These are phyloP conservation scores for Nasonia vitripennis DNA, from an alignment of 1,140 invertebrate genomes.

Conservation along the genomic window DNA sequence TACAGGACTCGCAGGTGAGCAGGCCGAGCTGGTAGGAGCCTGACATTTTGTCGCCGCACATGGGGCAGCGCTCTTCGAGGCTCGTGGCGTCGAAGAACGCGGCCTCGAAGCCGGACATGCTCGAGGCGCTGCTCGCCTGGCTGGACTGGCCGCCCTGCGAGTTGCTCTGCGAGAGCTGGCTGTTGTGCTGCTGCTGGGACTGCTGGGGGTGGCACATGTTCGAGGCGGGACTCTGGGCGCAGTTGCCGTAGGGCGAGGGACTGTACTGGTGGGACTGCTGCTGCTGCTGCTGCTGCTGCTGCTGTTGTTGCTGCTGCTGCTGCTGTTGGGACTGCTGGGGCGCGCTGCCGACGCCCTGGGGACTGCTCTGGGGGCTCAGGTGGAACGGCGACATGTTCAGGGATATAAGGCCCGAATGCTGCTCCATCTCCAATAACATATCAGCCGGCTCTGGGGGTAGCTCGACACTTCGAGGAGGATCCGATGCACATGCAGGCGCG, in stretches of 20 bases:
- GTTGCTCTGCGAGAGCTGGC: neutral
- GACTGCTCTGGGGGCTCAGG: conserved; percentile 81
- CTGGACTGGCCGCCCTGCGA: conserved; percentile 54
- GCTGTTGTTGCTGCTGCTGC: neutral
- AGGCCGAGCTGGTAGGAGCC: conserved; percentile 98
- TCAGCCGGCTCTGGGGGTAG: conserved; percentile 68
- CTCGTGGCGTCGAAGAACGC: conserved; percentile 87
- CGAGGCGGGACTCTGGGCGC: conserved; percentile 71
- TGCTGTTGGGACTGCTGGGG: conserved; percentile 58
- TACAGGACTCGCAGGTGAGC: conserved; percentile 99
- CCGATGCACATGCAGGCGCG: neutral
- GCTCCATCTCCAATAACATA: conserved; percentile 90
- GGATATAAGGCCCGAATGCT: conserved; percentile 88
- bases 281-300: conserved; percentile 62
- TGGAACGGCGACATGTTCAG: conserved; percentile 90
- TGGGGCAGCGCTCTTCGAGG: conserved; percentile 97
- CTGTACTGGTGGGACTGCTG: conserved; percentile 63
- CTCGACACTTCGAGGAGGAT: neutral
- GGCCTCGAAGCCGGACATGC: conserved; percentile 70
- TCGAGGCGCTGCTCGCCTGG: conserved; percentile 62
- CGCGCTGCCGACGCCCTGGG: conserved; percentile 67
- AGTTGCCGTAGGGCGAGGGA: conserved; percentile 64
- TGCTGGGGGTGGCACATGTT: conserved; percentile 67
- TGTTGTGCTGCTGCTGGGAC: conserved; percentile 58
- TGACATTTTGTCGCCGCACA: conserved; percentile 99